These are phyloP conservation scores for Drosophila novamexicana DNA, from an alignment of 1,140 invertebrate genomes.

Conservation along the genomic window DNA sequence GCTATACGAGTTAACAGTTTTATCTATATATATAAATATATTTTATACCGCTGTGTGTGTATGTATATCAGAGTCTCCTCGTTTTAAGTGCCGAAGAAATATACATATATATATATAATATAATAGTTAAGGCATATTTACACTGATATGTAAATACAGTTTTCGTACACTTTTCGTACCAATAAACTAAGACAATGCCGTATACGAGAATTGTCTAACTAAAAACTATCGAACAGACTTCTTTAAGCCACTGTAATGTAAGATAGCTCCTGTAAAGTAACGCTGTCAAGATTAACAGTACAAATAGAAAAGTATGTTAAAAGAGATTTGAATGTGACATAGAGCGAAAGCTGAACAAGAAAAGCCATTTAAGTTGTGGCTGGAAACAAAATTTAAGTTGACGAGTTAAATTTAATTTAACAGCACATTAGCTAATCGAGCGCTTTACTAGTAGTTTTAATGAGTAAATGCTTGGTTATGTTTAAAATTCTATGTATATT, in stretches of 20 bases:
- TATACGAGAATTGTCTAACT: not conserved
- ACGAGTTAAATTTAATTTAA: not conserved
- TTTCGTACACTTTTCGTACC: constrained; percentile 53
- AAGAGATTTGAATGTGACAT: too few species aligned
- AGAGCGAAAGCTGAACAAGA: too few species aligned
- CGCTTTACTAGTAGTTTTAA: too few species aligned
- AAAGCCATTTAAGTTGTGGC: too few species aligned
- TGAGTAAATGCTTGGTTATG: not conserved
- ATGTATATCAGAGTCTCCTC: constrained; percentile 70
- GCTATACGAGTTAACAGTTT: constrained; percentile 42
- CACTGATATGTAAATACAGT: constrained; percentile 48
- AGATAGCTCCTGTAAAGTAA: not conserved
- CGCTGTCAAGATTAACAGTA: not conserved
- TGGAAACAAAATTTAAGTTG: not conserved
- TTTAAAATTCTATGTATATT: constrained; percentile 24
- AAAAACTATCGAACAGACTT: not conserved
- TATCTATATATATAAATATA: constrained; percentile 38
- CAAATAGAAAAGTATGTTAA: too few species aligned
- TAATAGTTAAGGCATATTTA: constrained; percentile 31
- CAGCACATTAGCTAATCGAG: too few species aligned
- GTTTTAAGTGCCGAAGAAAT: constrained; percentile 73
- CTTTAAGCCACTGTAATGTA: not conserved
- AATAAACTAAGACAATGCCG: constrained; percentile 27
- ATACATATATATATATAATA: constrained; percentile 32
- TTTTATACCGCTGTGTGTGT: constrained; percentile 60